Evolutionary conservation across 64 coral and sea anemone genomes (phyloP).

Genomic region (Porites lutea): DNA sequence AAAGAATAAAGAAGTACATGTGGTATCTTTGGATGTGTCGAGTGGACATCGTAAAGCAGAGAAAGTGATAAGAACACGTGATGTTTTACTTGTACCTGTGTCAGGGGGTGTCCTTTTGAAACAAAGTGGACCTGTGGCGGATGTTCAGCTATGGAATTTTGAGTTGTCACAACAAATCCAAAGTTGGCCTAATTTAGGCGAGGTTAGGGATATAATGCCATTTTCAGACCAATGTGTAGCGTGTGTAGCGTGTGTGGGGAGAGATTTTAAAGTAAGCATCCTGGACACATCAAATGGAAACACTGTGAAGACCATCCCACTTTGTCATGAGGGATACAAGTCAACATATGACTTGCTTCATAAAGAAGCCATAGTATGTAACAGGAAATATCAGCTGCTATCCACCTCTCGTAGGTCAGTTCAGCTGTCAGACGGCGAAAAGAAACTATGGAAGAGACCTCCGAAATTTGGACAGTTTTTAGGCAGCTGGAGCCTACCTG

Average conservation of each 20-base stretch:
- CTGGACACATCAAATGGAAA: background rate
- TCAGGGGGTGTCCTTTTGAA: background rate
- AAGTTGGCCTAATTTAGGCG: background rate
- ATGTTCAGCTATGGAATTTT: background rate
- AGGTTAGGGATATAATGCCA: background rate
- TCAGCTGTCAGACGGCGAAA: background rate
- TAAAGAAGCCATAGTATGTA: background rate
- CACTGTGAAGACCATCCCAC: background rate
- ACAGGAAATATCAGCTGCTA: slow-evolving; percentile 11
- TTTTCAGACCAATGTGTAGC: slow-evolving; percentile 8
- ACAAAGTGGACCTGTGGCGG: background rate
- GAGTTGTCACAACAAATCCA: background rate
- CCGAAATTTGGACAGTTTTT: too few species aligned
- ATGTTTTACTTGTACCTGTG: background rate
- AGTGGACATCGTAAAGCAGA: background rate
- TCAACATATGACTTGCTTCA: background rate
- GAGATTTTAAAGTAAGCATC: background rate
- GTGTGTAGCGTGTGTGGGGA: background rate
- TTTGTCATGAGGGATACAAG: too few species aligned
- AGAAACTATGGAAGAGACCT: background rate
- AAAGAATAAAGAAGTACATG: background rate
- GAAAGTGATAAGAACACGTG: background rate
- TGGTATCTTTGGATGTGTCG: background rate
- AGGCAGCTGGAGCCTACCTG: background rate
- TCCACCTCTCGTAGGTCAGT: background rate